Evolutionary conservation across 1,140 invertebrate species (phyloP).

Genomic region (Drosophila teissieri): DNA sequence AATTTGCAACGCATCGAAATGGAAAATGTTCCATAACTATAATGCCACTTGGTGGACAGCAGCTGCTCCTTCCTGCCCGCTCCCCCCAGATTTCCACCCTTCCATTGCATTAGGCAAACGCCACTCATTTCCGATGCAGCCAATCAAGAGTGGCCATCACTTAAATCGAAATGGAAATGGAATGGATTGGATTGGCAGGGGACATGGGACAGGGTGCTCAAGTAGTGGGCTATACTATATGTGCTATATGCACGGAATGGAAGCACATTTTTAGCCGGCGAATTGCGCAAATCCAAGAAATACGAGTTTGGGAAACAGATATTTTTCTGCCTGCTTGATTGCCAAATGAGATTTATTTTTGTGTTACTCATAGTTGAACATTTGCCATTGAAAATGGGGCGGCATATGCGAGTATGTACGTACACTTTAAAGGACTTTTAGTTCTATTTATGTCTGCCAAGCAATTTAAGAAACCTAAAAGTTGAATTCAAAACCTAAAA

Average conservation of each 20-base stretch:
- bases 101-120: slow-evolving; percentile 3
- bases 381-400: neutral
- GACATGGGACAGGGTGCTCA: slow-evolving; percentile 6
- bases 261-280: slow-evolving; percentile 35
- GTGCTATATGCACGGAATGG: slow-evolving; percentile 5
- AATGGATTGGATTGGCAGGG: slow-evolving; percentile 3
- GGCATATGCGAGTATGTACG: neutral
- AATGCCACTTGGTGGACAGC: neutral
- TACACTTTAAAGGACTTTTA: neutral
- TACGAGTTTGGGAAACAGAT: slow-evolving; percentile 34
- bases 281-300: slow-evolving; percentile 47
- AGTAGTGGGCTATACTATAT: slow-evolving; percentile 19
- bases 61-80: neutral
- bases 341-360: slow-evolving; percentile 62
- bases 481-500: no score
- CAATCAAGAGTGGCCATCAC: slow-evolving; percentile 22
- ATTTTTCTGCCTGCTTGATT: slow-evolving; percentile 38
- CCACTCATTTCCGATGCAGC: slow-evolving; percentile 38
- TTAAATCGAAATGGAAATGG: slow-evolving; percentile 14
- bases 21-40: slow-evolving; percentile 42
- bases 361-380: slow-evolving; percentile 13
- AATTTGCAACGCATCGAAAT: slow-evolving; percentile 39
- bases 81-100: neutral
- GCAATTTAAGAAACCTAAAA: no score
- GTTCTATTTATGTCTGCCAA: no score